These are phyloP conservation scores for Scotopteryx bipunctaria DNA, from an alignment of 2,888 invertebrate genomes.

Conservation along the genomic window DNA sequence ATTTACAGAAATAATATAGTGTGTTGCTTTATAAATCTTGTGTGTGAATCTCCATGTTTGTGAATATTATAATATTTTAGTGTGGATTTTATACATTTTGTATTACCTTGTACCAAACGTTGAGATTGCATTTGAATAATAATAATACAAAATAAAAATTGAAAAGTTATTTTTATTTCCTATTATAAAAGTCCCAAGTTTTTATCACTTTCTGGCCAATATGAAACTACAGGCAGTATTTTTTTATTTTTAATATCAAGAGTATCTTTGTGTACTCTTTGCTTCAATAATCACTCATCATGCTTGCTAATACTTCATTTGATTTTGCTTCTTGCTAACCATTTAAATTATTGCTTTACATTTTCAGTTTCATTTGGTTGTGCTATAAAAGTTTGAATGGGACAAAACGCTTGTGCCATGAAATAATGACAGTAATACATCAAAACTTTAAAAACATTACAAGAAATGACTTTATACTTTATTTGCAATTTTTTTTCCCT, in stretches of 20 bases:
- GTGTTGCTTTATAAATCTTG: conserved; percentile 56
- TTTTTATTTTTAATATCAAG: neutral
- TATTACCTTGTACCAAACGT: conserved; percentile 78
- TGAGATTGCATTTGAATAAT: conserved; percentile 78
- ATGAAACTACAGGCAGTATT: no score
- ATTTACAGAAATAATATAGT: conserved; percentile 34
- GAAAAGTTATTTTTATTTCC: conserved; percentile 50
- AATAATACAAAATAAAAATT: conserved; percentile 68
- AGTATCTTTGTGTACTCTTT: conserved; percentile 2
- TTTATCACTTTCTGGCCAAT: no score
- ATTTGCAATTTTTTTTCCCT: conserved; percentile 40
- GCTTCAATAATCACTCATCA: conserved; percentile 12
- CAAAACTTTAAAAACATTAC: neutral
- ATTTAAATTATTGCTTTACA: conserved; percentile 11
- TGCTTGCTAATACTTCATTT: conserved; percentile 23
- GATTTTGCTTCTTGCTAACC: conserved; percentile 21
- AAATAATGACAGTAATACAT: no score
- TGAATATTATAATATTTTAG: conserved; percentile 54
- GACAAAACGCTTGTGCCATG: neutral
- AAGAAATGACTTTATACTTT: neutral
- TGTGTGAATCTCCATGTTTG: conserved; percentile 66
- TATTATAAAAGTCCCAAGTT: no score
- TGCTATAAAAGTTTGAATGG: conserved; percentile 7
- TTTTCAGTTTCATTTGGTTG: conserved; percentile 27
- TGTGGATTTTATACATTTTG: conserved; percentile 81